Conservation (phyloP, 1,140 invertebrate species). For the Drosophila tropicalis region DNA sequence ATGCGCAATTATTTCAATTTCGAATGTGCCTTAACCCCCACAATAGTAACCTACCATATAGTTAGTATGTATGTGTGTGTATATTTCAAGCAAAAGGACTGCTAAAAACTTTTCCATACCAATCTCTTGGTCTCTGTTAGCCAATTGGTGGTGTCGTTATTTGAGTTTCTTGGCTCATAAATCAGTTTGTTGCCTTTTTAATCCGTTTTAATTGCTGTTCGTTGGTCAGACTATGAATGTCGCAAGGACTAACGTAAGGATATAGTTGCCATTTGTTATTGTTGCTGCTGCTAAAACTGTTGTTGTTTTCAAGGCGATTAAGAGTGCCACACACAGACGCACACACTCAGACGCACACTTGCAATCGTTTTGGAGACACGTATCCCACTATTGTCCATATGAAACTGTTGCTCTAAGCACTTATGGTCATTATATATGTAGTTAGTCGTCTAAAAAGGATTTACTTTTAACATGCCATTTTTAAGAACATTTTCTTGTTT, state of each 20-base stretch:
- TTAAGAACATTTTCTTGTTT: too few relatives aligned
- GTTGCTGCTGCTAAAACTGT: conserved; percentile 17
- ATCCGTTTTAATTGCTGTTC: conserved; percentile 82
- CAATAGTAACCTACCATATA: conserved; percentile 23
- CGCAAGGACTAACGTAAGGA: conserved; percentile 66
- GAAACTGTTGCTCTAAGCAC: conserved; percentile 53
- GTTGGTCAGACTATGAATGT: conserved; percentile 78
- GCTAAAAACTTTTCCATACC: neutral
- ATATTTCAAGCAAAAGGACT: too few relatives aligned
- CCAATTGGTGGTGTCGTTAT: conserved; percentile 57
- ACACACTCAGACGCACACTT: neutral
- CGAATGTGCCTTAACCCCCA: conserved; percentile 48
- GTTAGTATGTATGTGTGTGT: neutral
- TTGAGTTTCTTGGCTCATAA: conserved; percentile 78
- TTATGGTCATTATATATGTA: conserved; percentile 70
- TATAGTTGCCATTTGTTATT: conserved; percentile 50
- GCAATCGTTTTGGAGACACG: conserved; percentile 32
- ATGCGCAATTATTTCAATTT: conserved; percentile 82
- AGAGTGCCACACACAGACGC: conserved; percentile 28
- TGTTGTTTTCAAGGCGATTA: conserved; percentile 72
- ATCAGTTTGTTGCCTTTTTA: conserved; percentile 81
- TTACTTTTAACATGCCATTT: conserved; percentile 41
- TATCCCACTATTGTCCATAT: conserved; percentile 26
- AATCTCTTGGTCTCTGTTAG: conserved; percentile 3
- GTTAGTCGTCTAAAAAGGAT: conserved; percentile 52